Evolutionary conservation across 2,113 vertebrate species (phyloP), one percentile per base, ranked within the genome.

Genomic region (Elgaria multicarinata): DNA sequence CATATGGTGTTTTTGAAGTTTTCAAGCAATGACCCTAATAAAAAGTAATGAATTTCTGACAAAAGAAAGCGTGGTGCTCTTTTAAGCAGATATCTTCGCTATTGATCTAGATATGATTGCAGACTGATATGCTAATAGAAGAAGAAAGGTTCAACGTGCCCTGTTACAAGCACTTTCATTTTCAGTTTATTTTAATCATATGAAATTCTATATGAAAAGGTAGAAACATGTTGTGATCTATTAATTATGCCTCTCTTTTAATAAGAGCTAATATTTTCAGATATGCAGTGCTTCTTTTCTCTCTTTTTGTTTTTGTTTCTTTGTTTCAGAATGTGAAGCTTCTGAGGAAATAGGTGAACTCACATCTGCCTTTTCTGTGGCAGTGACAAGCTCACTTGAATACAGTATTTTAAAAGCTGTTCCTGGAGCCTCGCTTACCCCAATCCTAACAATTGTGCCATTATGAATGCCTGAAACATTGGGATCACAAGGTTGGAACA

Each of bases 21-120:
- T 97, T 97, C 96, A 95, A 97, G 97, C 97, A 97, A 97, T 97
- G 97, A 97, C 97, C 97, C 97, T 98, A 98, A 98, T 98, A 97
- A 98, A 98, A 98, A 98, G 97, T 98, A 98, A 98, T 97, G 98
- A 98, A 98, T 98, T 97, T 97, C 97, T 97, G 97, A 97, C 97
- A 97, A 95, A 97, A 96, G 97, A 97, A 96, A 96, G 94, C 96
- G 96, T 97, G 94, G 94, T 94, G 96, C 91, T 97, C 97, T 97
- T 97, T 98, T 97, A 97, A 97, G 95, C 94, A 82, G 94, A 94
- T 97, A 97, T 97, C 96, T 97, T 97, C 76, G 85, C 96, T 96
- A 95, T 97, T 97, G 96, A 98, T 97, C 95, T 96, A 96, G 97
- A 97, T 97, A 96, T 97, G 96, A 98, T 96, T 95, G 94, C 93